phyloP scores from a whole-genome alignment of 2,113 vertebrate species.

The Sterrhoptilus dennistouni region DNA sequence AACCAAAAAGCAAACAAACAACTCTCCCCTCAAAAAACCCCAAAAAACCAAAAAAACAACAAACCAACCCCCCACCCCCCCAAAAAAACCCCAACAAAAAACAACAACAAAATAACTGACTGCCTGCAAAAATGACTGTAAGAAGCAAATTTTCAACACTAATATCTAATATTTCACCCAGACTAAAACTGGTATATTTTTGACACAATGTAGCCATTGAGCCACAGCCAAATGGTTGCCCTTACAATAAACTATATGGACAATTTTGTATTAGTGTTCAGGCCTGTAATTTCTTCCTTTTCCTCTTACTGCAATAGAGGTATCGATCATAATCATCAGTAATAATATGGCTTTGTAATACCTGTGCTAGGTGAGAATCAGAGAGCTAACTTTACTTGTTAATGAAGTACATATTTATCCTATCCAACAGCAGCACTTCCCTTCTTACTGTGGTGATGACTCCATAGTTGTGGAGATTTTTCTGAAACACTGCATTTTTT shows the following conservation, averaged over 20 bases:
- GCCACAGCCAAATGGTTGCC: neutral
- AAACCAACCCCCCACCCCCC: no score
- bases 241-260: neutral
- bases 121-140: neutral
- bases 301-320: neutral
- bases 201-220: neutral
- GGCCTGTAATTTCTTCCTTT: neutral
- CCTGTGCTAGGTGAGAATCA: neutral
- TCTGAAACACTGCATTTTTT: neutral
- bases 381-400: fast-evolving
- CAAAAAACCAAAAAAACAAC: no score
- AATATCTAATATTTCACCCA: neutral
- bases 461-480: neutral
- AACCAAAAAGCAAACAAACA: no score
- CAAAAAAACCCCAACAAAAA: neutral
- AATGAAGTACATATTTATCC: neutral
- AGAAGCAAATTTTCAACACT: fast-evolving
- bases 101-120: neutral
- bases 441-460: neutral
- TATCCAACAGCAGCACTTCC: neutral
- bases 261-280: neutral
- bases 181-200: neutral
- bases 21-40: no score
- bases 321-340: neutral
- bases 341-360: neutral